Percentiles rank a stretch among this genome's conserved stretches.
These are phyloP conservation scores for Passer domesticus DNA, from an alignment of 2,113 vertebrate genomes.

Conservation along the genomic window DNA sequence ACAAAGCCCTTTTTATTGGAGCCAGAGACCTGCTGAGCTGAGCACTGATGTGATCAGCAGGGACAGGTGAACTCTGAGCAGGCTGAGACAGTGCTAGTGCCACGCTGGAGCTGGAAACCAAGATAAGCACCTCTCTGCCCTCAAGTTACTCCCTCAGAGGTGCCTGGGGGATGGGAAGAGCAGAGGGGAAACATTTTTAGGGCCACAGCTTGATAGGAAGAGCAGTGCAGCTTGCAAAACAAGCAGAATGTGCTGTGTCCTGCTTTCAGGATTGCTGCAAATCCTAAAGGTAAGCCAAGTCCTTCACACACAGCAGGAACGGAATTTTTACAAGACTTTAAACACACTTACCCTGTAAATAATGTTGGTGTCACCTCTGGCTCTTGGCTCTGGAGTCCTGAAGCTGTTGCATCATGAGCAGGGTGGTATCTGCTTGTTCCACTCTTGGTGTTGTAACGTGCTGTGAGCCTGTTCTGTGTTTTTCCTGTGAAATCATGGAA, in stretches of 20 bases:
- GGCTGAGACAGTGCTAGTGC: constrained; percentile 41
- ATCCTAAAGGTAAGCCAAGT: not conserved
- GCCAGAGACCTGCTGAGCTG: constrained; percentile 59
- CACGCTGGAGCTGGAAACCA: constrained; percentile 66
- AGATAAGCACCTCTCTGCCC: constrained; percentile 58
- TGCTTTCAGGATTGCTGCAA: not conserved
- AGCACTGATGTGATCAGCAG: constrained; percentile 49
- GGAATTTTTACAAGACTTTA: not conserved
- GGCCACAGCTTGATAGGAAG: constrained; percentile 2
- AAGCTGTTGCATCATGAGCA: not conserved
- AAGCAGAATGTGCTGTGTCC: constrained; percentile 2
- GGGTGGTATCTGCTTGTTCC: not conserved
- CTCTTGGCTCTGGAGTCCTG: not conserved
- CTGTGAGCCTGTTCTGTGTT: not conserved
- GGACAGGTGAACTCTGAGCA: constrained; percentile 72
- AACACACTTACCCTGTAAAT: not conserved
- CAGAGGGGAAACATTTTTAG: not conserved
- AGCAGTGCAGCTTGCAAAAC: constrained; percentile 24
- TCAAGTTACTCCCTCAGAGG: not conserved
- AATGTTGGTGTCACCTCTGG: not conserved
- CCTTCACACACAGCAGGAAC: not conserved
- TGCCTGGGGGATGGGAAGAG: constrained; percentile 13
- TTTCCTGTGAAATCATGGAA: not conserved
- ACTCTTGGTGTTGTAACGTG: not conserved
- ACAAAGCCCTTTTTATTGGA: constrained; percentile 5